Percentiles rank a stretch among this genome's conserved stretches.
These are phyloP conservation scores for Carabus problematicus DNA, from an alignment of 2,888 invertebrate species.

Conservation along the genomic window DNA sequence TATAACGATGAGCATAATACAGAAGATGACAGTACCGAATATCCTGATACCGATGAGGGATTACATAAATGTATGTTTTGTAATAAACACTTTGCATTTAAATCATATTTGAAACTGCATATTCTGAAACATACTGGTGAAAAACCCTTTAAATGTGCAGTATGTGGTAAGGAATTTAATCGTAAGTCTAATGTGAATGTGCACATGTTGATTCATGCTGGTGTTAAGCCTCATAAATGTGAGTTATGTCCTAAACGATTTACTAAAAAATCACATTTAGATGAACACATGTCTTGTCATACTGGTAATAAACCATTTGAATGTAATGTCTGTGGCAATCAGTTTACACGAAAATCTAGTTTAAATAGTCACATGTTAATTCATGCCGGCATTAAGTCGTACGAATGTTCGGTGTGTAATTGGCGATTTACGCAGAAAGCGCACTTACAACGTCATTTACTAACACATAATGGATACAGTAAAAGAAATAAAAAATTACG, in stretches of 20 bases:
- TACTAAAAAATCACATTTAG: not conserved
- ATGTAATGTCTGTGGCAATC: not conserved
- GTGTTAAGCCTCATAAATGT: not conserved
- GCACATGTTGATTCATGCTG: not conserved
- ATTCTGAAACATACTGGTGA: slow-evolving; percentile 5
- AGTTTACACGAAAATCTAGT: not conserved
- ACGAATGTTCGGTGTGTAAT: too few species aligned
- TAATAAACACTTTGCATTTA: not conserved
- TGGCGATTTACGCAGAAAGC: too few species aligned
- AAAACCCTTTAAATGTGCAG: slow-evolving; percentile 4
- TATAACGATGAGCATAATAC: too few species aligned
- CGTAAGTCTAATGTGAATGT: not conserved
- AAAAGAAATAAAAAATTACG: too few species aligned
- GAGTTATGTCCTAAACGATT: not conserved
- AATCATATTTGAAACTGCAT: slow-evolving; percentile 2
- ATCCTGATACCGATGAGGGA: not conserved
- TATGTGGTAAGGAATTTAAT: slow-evolving; percentile 1
- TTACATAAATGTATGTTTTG: slow-evolving; percentile 1
- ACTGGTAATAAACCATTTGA: not conserved
- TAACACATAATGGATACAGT: too few species aligned
- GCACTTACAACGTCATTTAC: too few species aligned
- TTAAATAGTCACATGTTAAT: not conserved
- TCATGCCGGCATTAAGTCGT: too few species aligned
- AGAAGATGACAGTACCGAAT: too few species aligned
- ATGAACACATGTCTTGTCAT: not conserved